Evolutionary conservation across 2,113 vertebrate genomes (phyloP), one percentile per base, ranked within the genome.

Genomic region (Tenebrosternarchus preto): DNA sequence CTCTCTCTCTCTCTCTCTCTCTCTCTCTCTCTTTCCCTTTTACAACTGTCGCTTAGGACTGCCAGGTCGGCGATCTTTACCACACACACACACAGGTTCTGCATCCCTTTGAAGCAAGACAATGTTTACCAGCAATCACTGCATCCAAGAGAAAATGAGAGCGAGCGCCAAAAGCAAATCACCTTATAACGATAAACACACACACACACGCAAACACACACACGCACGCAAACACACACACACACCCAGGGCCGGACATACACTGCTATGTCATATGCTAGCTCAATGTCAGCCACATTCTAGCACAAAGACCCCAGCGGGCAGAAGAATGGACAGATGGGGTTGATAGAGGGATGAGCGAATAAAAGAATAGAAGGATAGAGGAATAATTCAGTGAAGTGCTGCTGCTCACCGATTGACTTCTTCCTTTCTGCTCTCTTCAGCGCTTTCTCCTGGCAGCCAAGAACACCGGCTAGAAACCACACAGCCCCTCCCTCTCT

Each of bases 381-480:
- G 43, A 66, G 16, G 17, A 22, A 72, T 31, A 70, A 46, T 46
- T 46, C 39, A 55, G 24, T 76, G 72, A 27, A 79, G 78, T 68
- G 25, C 31, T 60, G 36, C 55, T 64, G 83, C 83, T 84, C 83
- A 84, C 83, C 83, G 22, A 24, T 74, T 66, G 68, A 77, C 64
- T 78, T 68, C 78, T 64, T 55, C 69, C 75, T 78, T 82, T 75
- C 76, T 81, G 83, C 56, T 86, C 73, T 76, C 66, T 78, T 78
- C 82, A 86, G 82, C 76, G 36, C 73, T 86, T 86, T 74, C 43
- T 84, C 82, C 81, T 88, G 87, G 85, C 56, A 86, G 72, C 76
- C 70, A 73, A 27, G 81, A 24, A 76, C 79, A 78, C 83, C 64
- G 83, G 80, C 83, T 61, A 81, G 12, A 29, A 71, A 57, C 68